Base-by-base conservation (phyloP, 1,140 invertebrate species). In the Calycopis cecrops region DNA sequence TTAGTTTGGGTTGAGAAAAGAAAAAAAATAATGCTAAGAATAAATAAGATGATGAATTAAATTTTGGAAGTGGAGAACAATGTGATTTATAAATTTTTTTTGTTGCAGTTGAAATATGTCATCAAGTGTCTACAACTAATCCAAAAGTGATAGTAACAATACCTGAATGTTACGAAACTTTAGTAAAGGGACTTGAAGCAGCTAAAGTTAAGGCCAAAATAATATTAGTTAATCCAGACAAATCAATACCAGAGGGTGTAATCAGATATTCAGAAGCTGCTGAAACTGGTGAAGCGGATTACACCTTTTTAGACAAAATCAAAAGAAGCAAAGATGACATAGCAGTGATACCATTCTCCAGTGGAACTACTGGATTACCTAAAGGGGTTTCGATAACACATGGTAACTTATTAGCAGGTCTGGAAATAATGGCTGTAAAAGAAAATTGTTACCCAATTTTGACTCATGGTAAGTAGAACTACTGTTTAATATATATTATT, bases 331-430 rank as follows among this genome's bases (percentile, higher is more conserved):
- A 64, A 0, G 78, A 91, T 21, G 89, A 92, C 60, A 33, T 90
- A 1, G 90, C 89, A 1, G 57, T 91, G 16, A 78, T 94, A 56
- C 93, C 92, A 0, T 94, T 92, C 72, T 94, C 95, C 0, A 97
- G 95, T 83, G 96, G 96, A 4, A 97, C 96, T 0, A 98, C 96
- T 33, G 96, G 96, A 48, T 74, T 94, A 49, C 96, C 97, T 0
- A 98, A 98, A 88, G 96, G 96, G 10, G 97, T 97, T 0, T 93
- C 96, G 89, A 86, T 98, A 14, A 94, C 94, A 0, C 94, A 97
- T 71, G 85, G 74, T 40, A 96, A 96, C 87, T 70, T 97, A 3
- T 82, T 95, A 8, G 86, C 92, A 3, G 93, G 92, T 69, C 88
- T 95, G 44, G 70, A 73, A 54, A 76, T 81, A 34, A 69, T 84